Evolutionary conservation across 1,140 invertebrate genomes (phyloP).

Genomic region (Anastrepha obliqua): DNA sequence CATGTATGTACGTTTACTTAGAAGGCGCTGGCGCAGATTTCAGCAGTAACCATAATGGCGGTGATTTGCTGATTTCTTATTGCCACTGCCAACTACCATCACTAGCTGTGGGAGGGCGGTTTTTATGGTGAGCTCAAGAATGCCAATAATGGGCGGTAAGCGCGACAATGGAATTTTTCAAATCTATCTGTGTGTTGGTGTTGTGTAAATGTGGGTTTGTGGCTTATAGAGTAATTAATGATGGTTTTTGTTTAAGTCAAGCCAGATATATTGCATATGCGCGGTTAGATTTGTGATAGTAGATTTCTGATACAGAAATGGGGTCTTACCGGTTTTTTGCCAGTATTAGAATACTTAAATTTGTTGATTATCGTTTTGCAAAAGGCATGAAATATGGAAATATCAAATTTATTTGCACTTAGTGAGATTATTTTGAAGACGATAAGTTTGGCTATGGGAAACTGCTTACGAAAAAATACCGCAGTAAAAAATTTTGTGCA

Average conservation of each 20-base stretch:
- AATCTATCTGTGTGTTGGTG: not conserved
- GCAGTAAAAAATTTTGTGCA: too few relatives aligned
- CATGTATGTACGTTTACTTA: not conserved
- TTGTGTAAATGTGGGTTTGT: constrained; percentile 27
- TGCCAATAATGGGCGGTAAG: constrained; percentile 20
- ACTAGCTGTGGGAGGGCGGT: not conserved
- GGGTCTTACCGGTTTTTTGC: not conserved
- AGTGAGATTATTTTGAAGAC: not conserved
- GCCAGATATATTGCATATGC: not conserved
- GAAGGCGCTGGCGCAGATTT: not conserved
- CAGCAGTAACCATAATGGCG: not conserved
- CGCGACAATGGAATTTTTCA: not conserved
- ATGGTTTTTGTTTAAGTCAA: not conserved
- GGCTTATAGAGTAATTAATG: constrained; percentile 29
- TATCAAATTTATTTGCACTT: not conserved
- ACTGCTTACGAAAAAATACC: too few relatives aligned
- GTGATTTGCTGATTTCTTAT: constrained; percentile 30
- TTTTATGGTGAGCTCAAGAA: constrained; percentile 42
- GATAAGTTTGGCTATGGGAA: too few relatives aligned
- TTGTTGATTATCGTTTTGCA: not conserved
- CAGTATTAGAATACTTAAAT: not conserved
- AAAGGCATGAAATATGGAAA: constrained; percentile 7
- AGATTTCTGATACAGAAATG: not conserved
- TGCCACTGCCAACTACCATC: constrained; percentile 21
- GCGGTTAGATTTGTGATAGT: not conserved